Evolutionary conservation across 2,797 vertebrate genomes (phyloP).

Genomic region (Myotis vivesi): DNA sequence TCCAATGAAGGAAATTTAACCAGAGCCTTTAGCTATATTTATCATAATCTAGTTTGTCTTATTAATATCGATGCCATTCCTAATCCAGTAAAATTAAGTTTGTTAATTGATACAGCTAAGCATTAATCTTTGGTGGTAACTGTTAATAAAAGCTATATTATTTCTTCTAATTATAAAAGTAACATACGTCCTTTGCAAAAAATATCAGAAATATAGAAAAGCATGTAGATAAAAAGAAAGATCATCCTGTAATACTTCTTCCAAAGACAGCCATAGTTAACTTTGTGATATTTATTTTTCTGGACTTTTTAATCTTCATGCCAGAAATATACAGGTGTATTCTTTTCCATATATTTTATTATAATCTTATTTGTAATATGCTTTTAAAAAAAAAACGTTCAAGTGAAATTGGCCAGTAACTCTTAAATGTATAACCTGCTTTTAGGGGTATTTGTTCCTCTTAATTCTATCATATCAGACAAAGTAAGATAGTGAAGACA

Average conservation of each 20-base stretch:
- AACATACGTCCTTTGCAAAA: neutral
- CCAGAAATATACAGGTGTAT: neutral
- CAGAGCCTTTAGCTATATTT: neutral
- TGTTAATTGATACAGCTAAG: neutral
- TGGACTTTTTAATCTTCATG: neutral
- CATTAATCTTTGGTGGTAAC: neutral
- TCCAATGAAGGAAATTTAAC: neutral
- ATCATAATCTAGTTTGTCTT: neutral
- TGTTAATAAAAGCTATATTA: neutral
- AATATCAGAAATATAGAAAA: constrained; percentile 38
- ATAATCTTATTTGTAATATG: neutral
- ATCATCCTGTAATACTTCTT: neutral
- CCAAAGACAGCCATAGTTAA: neutral
- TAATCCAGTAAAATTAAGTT: neutral
- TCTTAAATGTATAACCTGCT: neutral
- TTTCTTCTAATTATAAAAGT: constrained; percentile 5
- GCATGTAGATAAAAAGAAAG: constrained; percentile 16
- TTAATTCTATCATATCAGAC: neutral
- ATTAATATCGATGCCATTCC: neutral
- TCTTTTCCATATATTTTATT: constrained; percentile 28
- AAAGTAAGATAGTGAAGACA: neutral
- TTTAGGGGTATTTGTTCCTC: neutral
- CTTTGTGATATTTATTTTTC: constrained; percentile 41
- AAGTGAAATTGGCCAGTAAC: constrained; percentile 32
- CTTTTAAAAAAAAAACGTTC: neutral